Conservation (phyloP, 2,888 invertebrate genomes). For the Dryadula phaetusa region DNA sequence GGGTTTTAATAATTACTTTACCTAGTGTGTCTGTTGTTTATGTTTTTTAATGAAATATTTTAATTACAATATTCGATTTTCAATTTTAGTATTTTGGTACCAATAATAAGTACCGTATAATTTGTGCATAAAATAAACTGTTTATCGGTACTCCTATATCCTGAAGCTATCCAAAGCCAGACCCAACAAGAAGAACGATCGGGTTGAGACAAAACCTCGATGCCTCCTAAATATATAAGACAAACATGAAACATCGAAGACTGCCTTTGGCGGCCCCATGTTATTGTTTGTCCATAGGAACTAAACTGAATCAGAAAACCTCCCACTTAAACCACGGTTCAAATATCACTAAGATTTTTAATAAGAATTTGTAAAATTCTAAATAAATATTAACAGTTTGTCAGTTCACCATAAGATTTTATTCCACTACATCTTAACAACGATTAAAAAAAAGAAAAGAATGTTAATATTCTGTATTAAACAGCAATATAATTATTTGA, state of each 20-base stretch:
- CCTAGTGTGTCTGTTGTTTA: too few species aligned
- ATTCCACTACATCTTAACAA: too few species aligned
- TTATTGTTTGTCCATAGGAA: conserved; percentile 80
- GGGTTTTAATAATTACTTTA: too few species aligned
- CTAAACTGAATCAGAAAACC: conserved; percentile 55
- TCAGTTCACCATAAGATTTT: neutral
- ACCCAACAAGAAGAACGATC: conserved; percentile 27
- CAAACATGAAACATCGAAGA: conserved; percentile 66
- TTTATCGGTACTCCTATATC: conserved; percentile 1
- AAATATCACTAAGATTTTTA: neutral
- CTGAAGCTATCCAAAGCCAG: conserved; percentile 12
- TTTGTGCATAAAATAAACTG: neutral
- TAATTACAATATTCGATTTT: too few species aligned
- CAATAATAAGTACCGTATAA: neutral
- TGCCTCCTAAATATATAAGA: conserved; percentile 74
- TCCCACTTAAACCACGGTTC: neutral
- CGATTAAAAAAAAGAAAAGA: neutral
- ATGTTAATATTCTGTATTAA: neutral
- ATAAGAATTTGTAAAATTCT: neutral
- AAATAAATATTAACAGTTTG: neutral
- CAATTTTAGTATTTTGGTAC: neutral
- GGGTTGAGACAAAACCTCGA: conserved; percentile 57
- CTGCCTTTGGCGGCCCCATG: conserved; percentile 69
- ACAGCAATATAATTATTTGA: conserved; percentile 23
- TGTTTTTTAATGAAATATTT: too few species aligned